Percentiles rank a stretch among this genome's conserved stretches.
Evolutionary conservation across 2,797 vertebrate genomes (phyloP).

Genomic region (Chrysolophus pictus): DNA sequence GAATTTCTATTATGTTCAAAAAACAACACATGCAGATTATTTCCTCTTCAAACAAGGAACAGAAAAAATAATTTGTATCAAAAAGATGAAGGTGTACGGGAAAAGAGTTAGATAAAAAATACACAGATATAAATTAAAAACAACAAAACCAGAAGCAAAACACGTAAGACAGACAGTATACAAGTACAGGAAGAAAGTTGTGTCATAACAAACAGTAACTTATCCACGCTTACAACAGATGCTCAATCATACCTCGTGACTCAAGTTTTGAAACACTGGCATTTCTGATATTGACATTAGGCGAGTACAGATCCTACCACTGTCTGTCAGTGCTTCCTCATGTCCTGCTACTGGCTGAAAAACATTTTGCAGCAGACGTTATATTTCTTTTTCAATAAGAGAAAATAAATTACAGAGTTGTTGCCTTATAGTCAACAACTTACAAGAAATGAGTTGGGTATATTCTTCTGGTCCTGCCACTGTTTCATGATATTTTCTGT

Average conservation of each 20-base stretch:
- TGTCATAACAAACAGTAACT: neutral
- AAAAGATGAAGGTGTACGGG: neutral
- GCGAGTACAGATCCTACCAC: slow-evolving; percentile 40
- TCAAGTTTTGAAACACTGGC: slow-evolving; percentile 64
- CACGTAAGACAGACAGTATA: neutral
- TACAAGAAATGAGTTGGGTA: slow-evolving; percentile 50
- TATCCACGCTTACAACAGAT: neutral
- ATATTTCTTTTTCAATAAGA: neutral
- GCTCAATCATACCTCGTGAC: slow-evolving; percentile 73
- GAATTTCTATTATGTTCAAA: neutral
- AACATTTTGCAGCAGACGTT: slow-evolving; percentile 18
- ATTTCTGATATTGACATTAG: slow-evolving; percentile 69
- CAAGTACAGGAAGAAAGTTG: neutral
- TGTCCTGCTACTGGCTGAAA: slow-evolving; percentile 70
- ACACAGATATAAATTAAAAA: neutral
- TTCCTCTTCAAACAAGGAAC: neutral
- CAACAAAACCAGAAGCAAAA: neutral
- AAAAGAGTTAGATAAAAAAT: neutral
- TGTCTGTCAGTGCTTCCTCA: slow-evolving; percentile 31
- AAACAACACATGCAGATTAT: neutral
- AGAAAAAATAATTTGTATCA: neutral
- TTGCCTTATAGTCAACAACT: neutral
- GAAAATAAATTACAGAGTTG: neutral
- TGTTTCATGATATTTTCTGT: neutral
- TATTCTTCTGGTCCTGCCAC: slow-evolving; percentile 45